Evolutionary conservation across 2,113 vertebrate genomes (phyloP), one percentile per base, ranked within the genome.

Genomic region (Daubentonia madagascariensis): DNA sequence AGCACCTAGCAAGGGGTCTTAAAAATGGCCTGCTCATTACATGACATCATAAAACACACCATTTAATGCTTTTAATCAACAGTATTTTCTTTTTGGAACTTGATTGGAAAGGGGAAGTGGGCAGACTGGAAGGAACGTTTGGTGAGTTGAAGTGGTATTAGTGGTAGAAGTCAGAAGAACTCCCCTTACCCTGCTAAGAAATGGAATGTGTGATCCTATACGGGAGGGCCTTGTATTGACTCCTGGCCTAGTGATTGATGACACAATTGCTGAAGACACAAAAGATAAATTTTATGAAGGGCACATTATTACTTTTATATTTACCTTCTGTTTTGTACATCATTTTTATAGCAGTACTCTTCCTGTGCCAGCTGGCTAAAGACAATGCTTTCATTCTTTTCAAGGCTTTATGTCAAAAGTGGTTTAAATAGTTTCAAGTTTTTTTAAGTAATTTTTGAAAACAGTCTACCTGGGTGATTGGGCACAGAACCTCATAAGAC

Each of bases 361-460:
- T 75, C n/a, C 35, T 57, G 20, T 63, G 73, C 59, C 40, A n/a
- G 30, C 76, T 63, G 3, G 25, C 76, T 91, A 30, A 92, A 70
- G 52, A 54, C 5, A n/a, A 18, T 57, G 35, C 54, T 86, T 94
- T 81, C 48, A 40, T 97, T 94, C 85, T 95, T 97, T 91, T 79
- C 61, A 76, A 67, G 75, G 30, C 61, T 40, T 94, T 89, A 30
- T 72, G n/a, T 85, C 93, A 52, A 92, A 80, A 52, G 40, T 65
- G 48, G 40, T 68, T 87, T 89, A 92, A 95, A 76, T 83, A 8
- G 48, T 70, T 93, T 86, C 7, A n/a, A 0, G 10, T 70, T 32
- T 40, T 68, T 52, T n/a, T 2, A 78, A 79, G 3, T 86, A 3
- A 32, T 50, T 96, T 95, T 85, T 85, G 17, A 76, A 90, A 90